phyloP scores from a whole-genome alignment of 1,140 invertebrate genomes.

The Drosophila melanica region DNA sequence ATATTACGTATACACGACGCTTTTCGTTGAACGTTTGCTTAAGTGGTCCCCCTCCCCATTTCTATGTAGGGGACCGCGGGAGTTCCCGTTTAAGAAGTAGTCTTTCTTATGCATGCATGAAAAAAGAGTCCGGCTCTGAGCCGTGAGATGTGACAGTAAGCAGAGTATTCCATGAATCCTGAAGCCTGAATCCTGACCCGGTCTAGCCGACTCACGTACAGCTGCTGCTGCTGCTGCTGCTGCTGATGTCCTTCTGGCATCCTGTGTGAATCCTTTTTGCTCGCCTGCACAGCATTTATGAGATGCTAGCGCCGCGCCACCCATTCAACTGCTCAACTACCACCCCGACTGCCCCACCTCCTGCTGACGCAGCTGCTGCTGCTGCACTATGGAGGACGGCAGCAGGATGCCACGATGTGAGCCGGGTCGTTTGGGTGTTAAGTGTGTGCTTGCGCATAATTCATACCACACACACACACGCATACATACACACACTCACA shows the following conservation, averaged over 20 bases:
- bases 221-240: neutral
- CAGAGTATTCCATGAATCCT: slow-evolving; percentile 12
- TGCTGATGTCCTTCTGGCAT: slow-evolving; percentile 18
- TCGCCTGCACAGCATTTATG: slow-evolving; percentile 57
- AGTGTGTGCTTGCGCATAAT: slow-evolving; percentile 53
- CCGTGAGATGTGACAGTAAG: slow-evolving; percentile 9
- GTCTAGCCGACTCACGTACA: neutral
- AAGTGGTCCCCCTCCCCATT: neutral
- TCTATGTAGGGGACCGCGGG: neutral
- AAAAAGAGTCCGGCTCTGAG: slow-evolving; percentile 1
- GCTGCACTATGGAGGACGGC: slow-evolving; percentile 7
- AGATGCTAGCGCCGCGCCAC: slow-evolving; percentile 18
- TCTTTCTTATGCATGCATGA: slow-evolving; percentile 50
- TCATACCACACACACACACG: slow-evolving; percentile 25
- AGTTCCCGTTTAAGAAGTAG: slow-evolving; percentile 20
- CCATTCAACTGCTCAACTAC: neutral
- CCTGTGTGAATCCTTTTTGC: slow-evolving; percentile 47
- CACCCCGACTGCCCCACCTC: neutral
- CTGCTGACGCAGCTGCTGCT: neutral
- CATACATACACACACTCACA: slow-evolving; percentile 9
- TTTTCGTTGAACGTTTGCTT: slow-evolving; percentile 7
- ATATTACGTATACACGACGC: slow-evolving; percentile 19
- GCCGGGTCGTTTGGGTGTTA: slow-evolving; percentile 47
- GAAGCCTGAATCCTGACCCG: slow-evolving; percentile 7
- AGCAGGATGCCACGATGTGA: slow-evolving; percentile 30